Base-by-base conservation (phyloP, 2,797 vertebrate species). In the Paguma larvata region DNA sequence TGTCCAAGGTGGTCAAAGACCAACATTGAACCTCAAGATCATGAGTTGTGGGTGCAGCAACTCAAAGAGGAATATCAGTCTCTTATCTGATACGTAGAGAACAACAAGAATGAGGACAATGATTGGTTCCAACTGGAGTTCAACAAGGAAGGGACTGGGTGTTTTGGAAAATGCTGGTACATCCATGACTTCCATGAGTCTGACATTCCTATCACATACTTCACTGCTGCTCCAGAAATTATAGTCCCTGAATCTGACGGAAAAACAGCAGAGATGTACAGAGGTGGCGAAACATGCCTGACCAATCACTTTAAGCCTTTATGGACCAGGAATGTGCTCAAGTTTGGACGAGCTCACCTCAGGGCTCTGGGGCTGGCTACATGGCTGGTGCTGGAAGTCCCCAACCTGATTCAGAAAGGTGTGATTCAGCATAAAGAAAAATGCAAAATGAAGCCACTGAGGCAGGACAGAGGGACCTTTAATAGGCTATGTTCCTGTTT, bases 111-210 rank as follows among this genome's bases (percentile, higher is more conserved):
- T 8, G 99, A 99, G 0, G 99, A 99, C 96, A 99, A 99, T 44
- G 99, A 99, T 97, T 99, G 99, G 99, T 99, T 99, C 98, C 99
- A 99, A 19, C 98, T 99, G 25, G 99, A 99, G 98, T 99, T 99
- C 89, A 99, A 99, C 98, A 98, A 99, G n/a, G 99, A 99, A 97
- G 99, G 99, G 19, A 99, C 99, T 53, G 98, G 99, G 99, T 99
- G 99, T 99, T 99, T 99, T 96, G 99, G 99, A 75, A 99, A 98
- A 89, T 99, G 99, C 98, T 99, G 99, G 99, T 99, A 98, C 94
- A 98, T 99, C 77, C 99, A 99, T 44, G 99, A 99, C 92, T 98
- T 99, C 84, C 98, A 99, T 51, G 99, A 99, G 88, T 99, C 99
- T 97, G 99, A 99, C 2, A 99, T 99, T 94, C 99, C 99, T 2